Evolutionary conservation across 2,113 vertebrate species (phyloP).

Genomic region (Chunga burmeisteri): DNA sequence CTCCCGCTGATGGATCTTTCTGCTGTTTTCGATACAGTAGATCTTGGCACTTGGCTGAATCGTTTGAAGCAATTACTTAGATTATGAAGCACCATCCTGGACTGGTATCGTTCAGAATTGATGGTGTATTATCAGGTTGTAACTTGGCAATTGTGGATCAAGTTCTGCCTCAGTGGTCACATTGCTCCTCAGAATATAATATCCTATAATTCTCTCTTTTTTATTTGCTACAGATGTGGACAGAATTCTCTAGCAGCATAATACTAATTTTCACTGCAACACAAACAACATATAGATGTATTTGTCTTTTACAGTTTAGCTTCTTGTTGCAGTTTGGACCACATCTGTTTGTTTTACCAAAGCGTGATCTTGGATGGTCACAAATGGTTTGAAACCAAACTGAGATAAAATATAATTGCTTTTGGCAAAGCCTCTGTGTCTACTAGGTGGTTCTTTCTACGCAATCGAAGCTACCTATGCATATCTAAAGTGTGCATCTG

Average conservation of each 20-base stretch:
- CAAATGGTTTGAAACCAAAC: constrained; percentile 17
- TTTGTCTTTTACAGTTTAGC: neutral
- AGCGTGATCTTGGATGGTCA: neutral
- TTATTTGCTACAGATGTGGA: constrained; percentile 14
- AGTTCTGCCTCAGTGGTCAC: neutral
- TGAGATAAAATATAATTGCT: constrained; percentile 49
- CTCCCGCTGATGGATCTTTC: constrained; percentile 31
- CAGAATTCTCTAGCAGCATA: neutral
- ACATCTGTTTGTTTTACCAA: constrained; percentile 21
- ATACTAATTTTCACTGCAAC: neutral
- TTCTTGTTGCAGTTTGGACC: neutral
- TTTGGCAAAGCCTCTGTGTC: constrained; percentile 13
- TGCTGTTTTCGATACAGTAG: constrained; percentile 14
- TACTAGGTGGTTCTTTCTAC: constrained; percentile 9
- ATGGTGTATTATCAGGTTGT: neutral
- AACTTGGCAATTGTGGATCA: constrained; percentile 21
- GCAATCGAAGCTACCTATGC: neutral
- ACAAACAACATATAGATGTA: neutral
- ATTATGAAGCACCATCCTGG: neutral
- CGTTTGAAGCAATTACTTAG: neutral
- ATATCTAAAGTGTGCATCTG: constrained; percentile 10
- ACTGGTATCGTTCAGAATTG: neutral
- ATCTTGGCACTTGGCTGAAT: neutral
- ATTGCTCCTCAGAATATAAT: constrained; percentile 9
- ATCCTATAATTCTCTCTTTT: neutral